Evolutionary conservation across 2,888 invertebrate species (phyloP), one percentile per base, ranked within the genome.

Genomic region (Aromia moschata): DNA sequence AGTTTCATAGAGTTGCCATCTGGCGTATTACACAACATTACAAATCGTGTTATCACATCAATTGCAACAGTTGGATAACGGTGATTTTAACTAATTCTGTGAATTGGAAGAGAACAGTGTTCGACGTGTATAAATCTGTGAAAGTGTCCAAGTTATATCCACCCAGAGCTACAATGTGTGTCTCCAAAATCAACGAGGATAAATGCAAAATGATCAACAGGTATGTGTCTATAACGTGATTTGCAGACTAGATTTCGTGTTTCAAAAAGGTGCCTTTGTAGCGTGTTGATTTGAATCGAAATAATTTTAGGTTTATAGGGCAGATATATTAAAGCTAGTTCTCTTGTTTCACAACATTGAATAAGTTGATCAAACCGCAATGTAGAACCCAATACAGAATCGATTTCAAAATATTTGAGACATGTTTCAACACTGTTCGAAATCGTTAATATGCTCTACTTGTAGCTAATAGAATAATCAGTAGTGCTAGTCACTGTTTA

Each of bases 161-260:
- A 38, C 5, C 17, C 11, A 12, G 11, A 40, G 40, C 41, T 30
- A 70, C 68, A 55, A 75, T 74, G 74, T 74, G 73, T 56, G 71
- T 76, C 12, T 68, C 72, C 17, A 77, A 71, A 58, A 62, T 62
- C 56, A 61, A 62, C 16, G 65, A 54, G n/a, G 36, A 72, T 45
- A 76, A 76, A 62, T 76, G 75, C 73, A 75, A 77, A 69, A 76
- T 73, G 71, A 73, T 79, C 67, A 78, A 78, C 67, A 77, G 76
- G 77, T 79, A 72, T 60, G 69, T 58, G 58, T 59, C 14, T 31
- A 3, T 44, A 30, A 33, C 1, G 14, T 3, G 15, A 17, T 33
- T 10, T 33, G 5, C 3, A 7, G 11, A n/a, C n/a, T n/a, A n/a
- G n/a, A 33, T 33, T 33, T 7, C 11, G 7, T n/a, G 3, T 7